Base-by-base conservation (phyloP, 2,113 vertebrate genomes). In the Narcine bancroftii region DNA sequence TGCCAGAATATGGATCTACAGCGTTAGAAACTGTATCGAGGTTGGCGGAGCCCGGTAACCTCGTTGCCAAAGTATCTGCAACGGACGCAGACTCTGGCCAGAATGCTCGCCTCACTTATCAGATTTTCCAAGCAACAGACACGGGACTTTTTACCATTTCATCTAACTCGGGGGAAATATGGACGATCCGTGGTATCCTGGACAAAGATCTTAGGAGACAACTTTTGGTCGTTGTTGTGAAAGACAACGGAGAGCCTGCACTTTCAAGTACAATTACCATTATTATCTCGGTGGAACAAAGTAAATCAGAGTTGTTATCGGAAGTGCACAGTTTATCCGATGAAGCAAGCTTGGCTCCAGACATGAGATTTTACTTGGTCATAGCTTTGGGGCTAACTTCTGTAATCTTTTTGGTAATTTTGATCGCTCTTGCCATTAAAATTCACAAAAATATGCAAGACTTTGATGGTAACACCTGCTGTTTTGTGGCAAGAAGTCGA, bases 321-420 rank as follows among this genome's bases (percentile, higher is more conserved):
- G 85, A 92, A 26, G 19, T 89, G 3, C 71, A 89, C 39, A 83
- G 53, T 60, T 72, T 75, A 26, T 29, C 81, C 4, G 50, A 39
- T 6, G 65, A 56, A 93, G 95, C 93, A 94, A 94, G 92, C 29
- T 96, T 96, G 92, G 95, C 97, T 93, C 94, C 95, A 0, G 96
- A 96, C 75, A 92, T 97, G 71, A 97, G 96, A 0, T 94, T 98
- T 93, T 98, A 98, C 94, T 96, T 98, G 77, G 97, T 97, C 93
- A 96, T 97, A 93, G 96, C 97, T 72, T 92, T 98, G 45, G 97
- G 97, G 72, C 96, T 96, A 92, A 97, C 98, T 73, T 97, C 97
- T 2, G 94, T 95, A 0, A 96, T 98, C 92, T 96, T 96, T 75
- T 96, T 97, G 0, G 94, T 97, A 93, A 97, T 97, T 89, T 95